phyloP scores from a whole-genome alignment of 2,888 invertebrate genomes.

The Tenodera sinensis region DNA sequence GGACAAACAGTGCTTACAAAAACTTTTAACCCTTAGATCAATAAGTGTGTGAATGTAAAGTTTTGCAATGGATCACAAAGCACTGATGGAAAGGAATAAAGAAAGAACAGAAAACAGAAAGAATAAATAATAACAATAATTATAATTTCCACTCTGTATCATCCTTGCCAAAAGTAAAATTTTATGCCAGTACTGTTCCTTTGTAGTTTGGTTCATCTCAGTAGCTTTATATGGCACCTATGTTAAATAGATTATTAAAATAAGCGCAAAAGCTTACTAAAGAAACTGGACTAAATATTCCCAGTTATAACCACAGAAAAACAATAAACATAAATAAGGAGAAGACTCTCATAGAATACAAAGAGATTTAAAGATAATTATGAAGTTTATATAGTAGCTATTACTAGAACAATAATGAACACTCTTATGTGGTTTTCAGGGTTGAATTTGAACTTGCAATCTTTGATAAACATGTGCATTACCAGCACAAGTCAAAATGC shows the following conservation, averaged over 20 bases:
- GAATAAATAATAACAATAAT: not conserved
- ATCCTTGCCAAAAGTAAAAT: not conserved
- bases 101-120: not conserved
- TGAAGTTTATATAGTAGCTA: not conserved
- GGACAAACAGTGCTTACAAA: not conserved
- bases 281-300: not conserved
- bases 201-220: not conserved
- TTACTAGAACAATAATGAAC: not conserved
- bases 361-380: not conserved
- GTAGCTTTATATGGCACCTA: not conserved
- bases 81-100: not conserved
- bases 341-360: not conserved
- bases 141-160: not conserved
- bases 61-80: not conserved
- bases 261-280: not conserved
- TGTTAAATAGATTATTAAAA: not conserved
- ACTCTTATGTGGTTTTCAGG: not conserved
- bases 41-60: not conserved
- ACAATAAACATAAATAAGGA: not conserved
- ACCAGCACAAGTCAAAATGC: not conserved
- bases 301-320: not conserved
- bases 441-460: not conserved
- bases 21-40: not conserved
- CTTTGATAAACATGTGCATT: not conserved
- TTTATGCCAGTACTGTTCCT: not conserved